Percentiles rank a stretch among this genome's conserved stretches.
Evolutionary conservation across 1,140 invertebrate genomes (phyloP).

Genomic region (Platyura marginata): DNA sequence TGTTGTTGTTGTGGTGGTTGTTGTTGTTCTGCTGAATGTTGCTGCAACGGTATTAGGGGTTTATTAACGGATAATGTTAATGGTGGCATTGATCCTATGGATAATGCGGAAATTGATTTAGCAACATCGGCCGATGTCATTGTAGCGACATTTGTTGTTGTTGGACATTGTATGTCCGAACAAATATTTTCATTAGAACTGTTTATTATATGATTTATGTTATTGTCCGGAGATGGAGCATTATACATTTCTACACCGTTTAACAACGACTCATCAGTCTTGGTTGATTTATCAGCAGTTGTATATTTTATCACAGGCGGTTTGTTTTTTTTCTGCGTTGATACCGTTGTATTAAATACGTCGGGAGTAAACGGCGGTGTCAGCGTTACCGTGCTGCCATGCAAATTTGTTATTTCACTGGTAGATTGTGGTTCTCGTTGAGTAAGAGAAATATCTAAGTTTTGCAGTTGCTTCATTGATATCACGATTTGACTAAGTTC

Average conservation of each 20-base stretch:
- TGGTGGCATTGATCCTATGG: not conserved
- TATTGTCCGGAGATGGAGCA: constrained; percentile 5
- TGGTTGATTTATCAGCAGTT: constrained; percentile 6
- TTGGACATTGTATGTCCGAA: not conserved
- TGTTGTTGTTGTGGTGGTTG: not conserved
- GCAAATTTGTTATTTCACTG: not conserved
- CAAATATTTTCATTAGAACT: not conserved
- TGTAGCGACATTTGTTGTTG: not conserved
- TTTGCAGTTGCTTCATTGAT: not conserved
- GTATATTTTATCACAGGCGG: constrained; percentile 4
- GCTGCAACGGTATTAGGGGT: not conserved
- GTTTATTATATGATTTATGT: not conserved
- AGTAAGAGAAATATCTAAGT: not conserved
- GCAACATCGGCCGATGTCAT: not conserved
- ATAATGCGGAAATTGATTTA: not conserved
- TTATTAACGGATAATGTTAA: not conserved
- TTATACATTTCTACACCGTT: not conserved
- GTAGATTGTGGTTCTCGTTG: not conserved
- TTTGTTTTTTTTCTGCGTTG: not conserved
- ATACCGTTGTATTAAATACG: not conserved
- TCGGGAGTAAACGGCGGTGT: not conserved
- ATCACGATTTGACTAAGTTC: not conserved
- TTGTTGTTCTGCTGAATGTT: not conserved
- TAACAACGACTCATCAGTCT: constrained; percentile 8
- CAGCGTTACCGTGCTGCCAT: not conserved